These are phyloP conservation scores for Andrena dorsata DNA, from an alignment of 2,888 invertebrate genomes.

Conservation along the genomic window DNA sequence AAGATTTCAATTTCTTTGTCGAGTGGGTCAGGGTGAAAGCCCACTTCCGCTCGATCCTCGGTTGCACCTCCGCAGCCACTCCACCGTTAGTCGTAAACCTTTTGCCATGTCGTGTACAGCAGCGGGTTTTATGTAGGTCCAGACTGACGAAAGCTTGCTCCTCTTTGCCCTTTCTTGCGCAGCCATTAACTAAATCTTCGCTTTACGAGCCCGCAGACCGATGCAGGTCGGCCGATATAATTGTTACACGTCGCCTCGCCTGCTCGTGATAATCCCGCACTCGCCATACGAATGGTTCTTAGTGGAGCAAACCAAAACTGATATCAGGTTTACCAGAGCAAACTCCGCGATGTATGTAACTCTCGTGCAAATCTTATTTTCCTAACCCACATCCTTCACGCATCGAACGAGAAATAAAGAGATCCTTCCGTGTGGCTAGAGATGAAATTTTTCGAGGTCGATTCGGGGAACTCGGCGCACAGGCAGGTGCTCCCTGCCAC, in stretches of 20 bases:
- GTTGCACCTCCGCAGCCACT: slow-evolving; percentile 19
- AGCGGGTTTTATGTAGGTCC: slow-evolving; percentile 46
- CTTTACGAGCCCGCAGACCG: slow-evolving; percentile 20
- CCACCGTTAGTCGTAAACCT: slow-evolving; percentile 60
- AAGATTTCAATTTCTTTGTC: slow-evolving; percentile 64
- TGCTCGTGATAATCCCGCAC: too few relatives aligned
- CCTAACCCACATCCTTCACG: neutral
- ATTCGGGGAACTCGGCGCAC: neutral
- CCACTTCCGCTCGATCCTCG: slow-evolving; percentile 53
- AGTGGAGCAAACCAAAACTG: too few relatives aligned
- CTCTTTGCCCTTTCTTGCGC: slow-evolving; percentile 32
- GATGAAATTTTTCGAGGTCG: slow-evolving; percentile 21
- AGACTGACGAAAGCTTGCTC: slow-evolving; percentile 57
- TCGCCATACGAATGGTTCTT: too few relatives aligned
- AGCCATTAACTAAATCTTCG: slow-evolving; percentile 30
- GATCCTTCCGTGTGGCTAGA: neutral
- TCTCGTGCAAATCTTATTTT: neutral
- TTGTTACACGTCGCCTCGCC: neutral
- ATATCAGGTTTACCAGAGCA: too few relatives aligned
- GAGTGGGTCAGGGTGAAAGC: slow-evolving; percentile 50
- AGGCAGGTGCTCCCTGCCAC: neutral
- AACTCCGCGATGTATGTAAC: too few relatives aligned
- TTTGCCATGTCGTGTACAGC: slow-evolving; percentile 49
- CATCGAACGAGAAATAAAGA: neutral
- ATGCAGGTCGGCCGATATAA: slow-evolving; percentile 1